Evolutionary conservation across 2,888 invertebrate species (phyloP), one percentile per base, ranked within the genome.

Genomic region (Acanthopleura granulata): DNA sequence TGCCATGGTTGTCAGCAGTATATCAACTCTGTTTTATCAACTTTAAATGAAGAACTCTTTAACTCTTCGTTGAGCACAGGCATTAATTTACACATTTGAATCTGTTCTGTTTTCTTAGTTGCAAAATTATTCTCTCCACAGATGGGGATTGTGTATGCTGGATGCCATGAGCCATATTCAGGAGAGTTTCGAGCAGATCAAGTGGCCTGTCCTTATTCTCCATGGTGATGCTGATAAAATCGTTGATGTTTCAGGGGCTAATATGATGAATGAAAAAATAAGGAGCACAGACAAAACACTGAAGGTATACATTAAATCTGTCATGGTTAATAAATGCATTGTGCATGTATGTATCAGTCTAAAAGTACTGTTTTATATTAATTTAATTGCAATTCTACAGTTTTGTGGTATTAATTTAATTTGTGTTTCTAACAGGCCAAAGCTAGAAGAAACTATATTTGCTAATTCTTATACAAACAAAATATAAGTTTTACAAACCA

Each of bases 191-290:
- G 62, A 75, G 0, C 79, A 80, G 4, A 80, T 91, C 4, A 80
- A 81, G 30, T 87, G 85, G 80, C 91, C 91, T 4, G 87, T 91
- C 74, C 78, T 90, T 6, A 81, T 88, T 16, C 81, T 90, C 9
- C 91, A 91, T 79, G 91, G 91, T 1, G 86, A 85, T 27, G 77
- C 81, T 15, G 91, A 91, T 80, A 82, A 81, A 30, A 49, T 91
- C n/a, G 89, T 89, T 77, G 83, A 83, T 22, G 76, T 86, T 0
- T 82, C 85, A 49, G 91, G 90, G 0, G 88, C 90, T 4, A 79
- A 85, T 74, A 62, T 80, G 14, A 76, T 91, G 71, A 82, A 84
- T 72, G 83, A 88, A 15, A 79, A 81, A 22, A 86, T 89, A 0
- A 74, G 77, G 18, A 88, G 88, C 49, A 80, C 77, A 49, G 90